A percentile compares a stretch with the other conserved stretches of the same genome.
These are phyloP conservation scores for Mesembrinibis cayennensis DNA, from an alignment of 2,113 vertebrate genomes.

Conservation along the genomic window DNA sequence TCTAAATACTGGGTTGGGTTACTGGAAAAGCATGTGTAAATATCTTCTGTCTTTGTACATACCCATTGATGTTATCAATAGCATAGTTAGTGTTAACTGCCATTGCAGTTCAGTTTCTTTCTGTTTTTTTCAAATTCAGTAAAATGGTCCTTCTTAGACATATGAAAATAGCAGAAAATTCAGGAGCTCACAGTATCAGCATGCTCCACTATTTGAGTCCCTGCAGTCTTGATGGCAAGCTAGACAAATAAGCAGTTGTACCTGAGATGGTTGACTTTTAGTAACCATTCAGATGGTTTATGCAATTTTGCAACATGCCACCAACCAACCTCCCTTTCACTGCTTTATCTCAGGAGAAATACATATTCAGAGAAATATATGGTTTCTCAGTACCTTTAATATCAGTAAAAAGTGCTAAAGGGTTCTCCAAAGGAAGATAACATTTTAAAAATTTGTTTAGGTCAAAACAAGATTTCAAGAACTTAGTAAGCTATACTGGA, in stretches of 20 bases:
- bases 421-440: not conserved
- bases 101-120: not conserved
- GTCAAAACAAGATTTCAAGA: not conserved
- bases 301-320: not conserved
- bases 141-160: not conserved
- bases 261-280: not conserved
- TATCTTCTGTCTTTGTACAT: not conserved
- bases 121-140: not conserved
- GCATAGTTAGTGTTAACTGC: not conserved
- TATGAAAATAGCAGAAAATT: not conserved
- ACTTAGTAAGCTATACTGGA: not conserved
- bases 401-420: not conserved
- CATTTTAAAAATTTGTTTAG: not conserved
- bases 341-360: not conserved
- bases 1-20: not conserved
- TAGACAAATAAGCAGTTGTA: not conserved
- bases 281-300: not conserved
- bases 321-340: not conserved
- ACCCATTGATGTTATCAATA: not conserved
- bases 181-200: not conserved
- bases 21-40: not conserved
- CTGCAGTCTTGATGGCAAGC: not conserved
- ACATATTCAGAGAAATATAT: not conserved
- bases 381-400: not conserved
- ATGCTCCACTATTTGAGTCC: not conserved